Evolutionary conservation across 2,113 vertebrate genomes (phyloP), one percentile per base, ranked within the genome.

Genomic region (Trinectes maculatus): DNA sequence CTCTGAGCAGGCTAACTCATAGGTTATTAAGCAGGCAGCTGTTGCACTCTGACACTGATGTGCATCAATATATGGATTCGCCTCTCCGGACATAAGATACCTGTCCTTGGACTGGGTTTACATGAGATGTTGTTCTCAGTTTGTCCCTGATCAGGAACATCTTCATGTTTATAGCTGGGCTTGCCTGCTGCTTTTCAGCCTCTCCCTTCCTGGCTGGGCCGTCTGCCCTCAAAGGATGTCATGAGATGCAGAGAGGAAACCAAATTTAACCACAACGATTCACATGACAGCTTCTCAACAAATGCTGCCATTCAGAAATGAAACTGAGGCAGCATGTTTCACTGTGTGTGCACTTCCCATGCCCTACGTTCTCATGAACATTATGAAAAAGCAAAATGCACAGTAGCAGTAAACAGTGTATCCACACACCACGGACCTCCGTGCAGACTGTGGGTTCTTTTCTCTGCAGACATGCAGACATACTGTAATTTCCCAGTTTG

Each of bases 241-340:
- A 87, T 83, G 83, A 49, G 85, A 84, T 37, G 33, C 39, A 29
- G 76, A 58, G 65, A 47, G 54, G 71, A 85, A 58, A 77, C 67
- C 77, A 80, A 70, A 77, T 82, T 72, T 77, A 79, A 82, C 73
- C 71, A 19, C 81, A 44, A 56, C 62, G 33, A 33, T 83, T 87
- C 89, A 84, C 88, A 90, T 91, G 88, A 89, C 70, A 22, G 28
- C 25, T n/a, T n/a, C n/a, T 60, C 16, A 69, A 89, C 77, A 91
- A 88, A 84, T 2, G 34, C 49, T 15, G 39, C 76, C 66, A 86
- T 89, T 90, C 82, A 90, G 79, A 18, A 58, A 34, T 1, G 0
- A 55, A 29, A 18, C 54, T 49, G 21, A 46, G 64, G 56, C 51
- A 39, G 42, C 52, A 42, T 56, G 37, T 81, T 76, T 55, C 55